Evolutionary conservation across 2,113 vertebrate species (phyloP).

Genomic region (Burhinus oedicnemus): DNA sequence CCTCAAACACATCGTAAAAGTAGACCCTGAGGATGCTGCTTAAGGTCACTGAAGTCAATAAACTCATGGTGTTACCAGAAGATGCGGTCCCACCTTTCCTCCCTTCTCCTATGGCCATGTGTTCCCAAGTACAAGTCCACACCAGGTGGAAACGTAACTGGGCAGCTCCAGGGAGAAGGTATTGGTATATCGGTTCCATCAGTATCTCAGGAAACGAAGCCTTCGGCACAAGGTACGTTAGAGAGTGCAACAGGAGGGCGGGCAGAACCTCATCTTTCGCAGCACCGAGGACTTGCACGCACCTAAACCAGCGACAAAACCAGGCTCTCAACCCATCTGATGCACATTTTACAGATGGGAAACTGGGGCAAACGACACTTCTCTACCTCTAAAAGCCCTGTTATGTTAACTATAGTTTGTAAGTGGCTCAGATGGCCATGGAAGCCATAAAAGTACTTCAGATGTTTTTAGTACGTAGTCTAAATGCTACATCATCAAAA

Average conservation of each 20-base stretch:
- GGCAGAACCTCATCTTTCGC: neutral
- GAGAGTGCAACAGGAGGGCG: neutral
- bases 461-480: rapidly evolving
- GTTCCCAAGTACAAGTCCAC: neutral
- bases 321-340: neutral
- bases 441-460: neutral
- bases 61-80: neutral
- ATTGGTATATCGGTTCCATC: rapidly evolving
- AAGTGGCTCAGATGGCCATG: neutral
- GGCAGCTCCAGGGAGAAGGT: neutral
- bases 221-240: too few relatives aligned
- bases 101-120: neutral
- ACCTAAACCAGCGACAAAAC: neutral
- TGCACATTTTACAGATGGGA: neutral
- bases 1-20: neutral
- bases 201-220: rapidly evolving
- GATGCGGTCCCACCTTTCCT: neutral
- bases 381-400: neutral
- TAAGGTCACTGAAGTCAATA: neutral
- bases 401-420: neutral
- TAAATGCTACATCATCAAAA: neutral
- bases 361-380: neutral
- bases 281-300: neutral
- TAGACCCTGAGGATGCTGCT: neutral
- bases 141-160: neutral